Evolutionary conservation across 2,113 vertebrate species (phyloP), one percentile per base, ranked within the genome.

Genomic region (Struthio camelus): DNA sequence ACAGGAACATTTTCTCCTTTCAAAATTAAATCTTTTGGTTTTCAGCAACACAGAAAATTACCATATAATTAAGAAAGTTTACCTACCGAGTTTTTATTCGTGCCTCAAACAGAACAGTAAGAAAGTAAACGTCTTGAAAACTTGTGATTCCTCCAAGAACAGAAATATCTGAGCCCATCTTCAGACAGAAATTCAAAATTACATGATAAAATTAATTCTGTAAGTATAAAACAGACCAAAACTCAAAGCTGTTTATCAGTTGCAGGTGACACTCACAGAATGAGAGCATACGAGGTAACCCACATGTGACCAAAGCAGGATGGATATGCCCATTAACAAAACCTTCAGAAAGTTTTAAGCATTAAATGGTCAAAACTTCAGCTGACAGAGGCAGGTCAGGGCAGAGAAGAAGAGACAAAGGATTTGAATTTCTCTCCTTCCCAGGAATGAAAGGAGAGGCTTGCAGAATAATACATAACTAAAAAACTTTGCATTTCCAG

Each of bases 351-450:
- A 6, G 27, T 30, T 51, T 73, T 42, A 11, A 42, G 3, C 44
- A 53, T 20, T 78, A 30, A 44, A 36, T 34, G 10, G 15, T 24
- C 62, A 36, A 79, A 83, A 62, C 25, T 40, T 77, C 30, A 44
- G 15, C 18, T 2, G 11, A 34, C 11, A 59, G 27, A 66, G 10
- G 12, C 34, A 86, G 38, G 4, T 11, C 48, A 9, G 13, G 61
- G 13, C 18, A 18, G 7, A 72, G n/a, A 13, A 70, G 28, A 69
- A 48, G 13, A 36, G 0, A 1, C 1, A 32, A 42, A 2, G 3
- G 8, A 36, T 66, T 58, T 80, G 5, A 80, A 42, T 70, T 71
- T 73, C 9, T 81, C 23, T 14, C 51, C 24, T 34, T 44, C 76
- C 24, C 14, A 69, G 46, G 40, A 40, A 86, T 4, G 3, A 73